Conservation (phyloP, 2,113 vertebrate genomes). For the Scatophagus argus region DNA sequence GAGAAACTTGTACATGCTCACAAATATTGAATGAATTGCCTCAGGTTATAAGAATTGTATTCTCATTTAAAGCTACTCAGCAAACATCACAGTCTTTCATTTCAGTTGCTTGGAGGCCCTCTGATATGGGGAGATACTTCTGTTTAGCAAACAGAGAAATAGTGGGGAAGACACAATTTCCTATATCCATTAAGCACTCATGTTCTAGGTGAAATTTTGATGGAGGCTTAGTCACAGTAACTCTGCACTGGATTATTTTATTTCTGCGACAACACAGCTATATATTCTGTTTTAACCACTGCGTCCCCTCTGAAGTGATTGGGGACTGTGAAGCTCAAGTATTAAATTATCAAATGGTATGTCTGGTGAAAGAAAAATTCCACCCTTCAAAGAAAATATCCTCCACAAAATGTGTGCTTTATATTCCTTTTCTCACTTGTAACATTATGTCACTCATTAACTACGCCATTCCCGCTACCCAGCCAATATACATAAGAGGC, state of each 20-base stretch:
- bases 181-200: conserved; percentile 30
- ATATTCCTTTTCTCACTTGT: conserved; percentile 62
- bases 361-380: conserved; percentile 50
- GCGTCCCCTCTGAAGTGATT: conserved; percentile 37
- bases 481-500: conserved; percentile 64
- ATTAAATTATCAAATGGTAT: conserved; percentile 51
- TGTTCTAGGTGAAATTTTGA: conserved; percentile 24
- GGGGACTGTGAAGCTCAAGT: conserved; percentile 18
- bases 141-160: conserved; percentile 49
- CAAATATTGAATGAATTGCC: conserved; percentile 70
- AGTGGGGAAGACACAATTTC: conserved; percentile 27
- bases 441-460: conserved; percentile 75
- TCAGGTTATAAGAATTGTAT: conserved; percentile 63
- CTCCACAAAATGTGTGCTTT: conserved; percentile 54
- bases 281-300: conserved; percentile 61
- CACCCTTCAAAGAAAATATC: conserved; percentile 57
- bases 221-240: conserved; percentile 46
- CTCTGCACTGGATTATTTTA: conserved; percentile 37
- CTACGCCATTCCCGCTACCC: conserved; percentile 65
- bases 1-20: conserved; percentile 61
- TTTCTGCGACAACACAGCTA: conserved; percentile 30
- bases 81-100: conserved; percentile 65
- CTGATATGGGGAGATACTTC: conserved; percentile 43
- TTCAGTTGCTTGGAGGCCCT: conserved; percentile 59
- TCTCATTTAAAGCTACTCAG: conserved; percentile 77